These are phyloP conservation scores for Chaetops frenatus DNA, from an alignment of 2,113 vertebrate genomes.

Conservation along the genomic window DNA sequence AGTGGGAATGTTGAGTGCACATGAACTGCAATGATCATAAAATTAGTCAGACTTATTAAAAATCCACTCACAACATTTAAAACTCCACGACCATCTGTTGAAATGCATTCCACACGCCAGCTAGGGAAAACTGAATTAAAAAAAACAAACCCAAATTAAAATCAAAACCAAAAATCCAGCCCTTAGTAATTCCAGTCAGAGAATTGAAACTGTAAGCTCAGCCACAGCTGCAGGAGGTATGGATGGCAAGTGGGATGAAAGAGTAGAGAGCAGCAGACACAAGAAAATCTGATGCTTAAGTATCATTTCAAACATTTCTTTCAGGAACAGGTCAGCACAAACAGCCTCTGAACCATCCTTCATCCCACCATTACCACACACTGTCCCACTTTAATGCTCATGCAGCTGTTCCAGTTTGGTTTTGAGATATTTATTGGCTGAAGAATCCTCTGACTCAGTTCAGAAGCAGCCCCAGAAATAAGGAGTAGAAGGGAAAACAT, in stretches of 20 bases:
- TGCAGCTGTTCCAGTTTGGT: background rate
- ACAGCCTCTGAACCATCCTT: background rate
- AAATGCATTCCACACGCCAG: constrained; percentile 17
- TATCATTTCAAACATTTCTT: background rate
- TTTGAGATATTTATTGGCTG: background rate
- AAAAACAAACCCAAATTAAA: background rate
- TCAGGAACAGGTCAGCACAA: background rate
- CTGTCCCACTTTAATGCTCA: background rate
- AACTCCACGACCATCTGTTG: constrained; percentile 49
- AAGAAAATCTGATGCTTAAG: background rate
- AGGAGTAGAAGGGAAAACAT: background rate
- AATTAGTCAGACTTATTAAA: constrained; percentile 67
- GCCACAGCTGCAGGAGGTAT: background rate
- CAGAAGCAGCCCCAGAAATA: background rate
- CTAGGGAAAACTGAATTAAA: background rate
- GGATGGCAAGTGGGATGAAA: background rate
- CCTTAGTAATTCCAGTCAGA: background rate
- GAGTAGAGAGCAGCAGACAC: background rate
- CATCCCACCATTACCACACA: background rate
- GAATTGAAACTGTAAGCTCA: background rate
- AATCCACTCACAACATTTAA: constrained; percentile 52
- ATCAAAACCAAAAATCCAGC: background rate
- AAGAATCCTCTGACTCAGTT: background rate
- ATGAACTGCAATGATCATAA: constrained; percentile 42
- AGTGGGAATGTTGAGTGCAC: background rate